These are phyloP conservation scores for Myanophis thanlyinensis DNA, from an alignment of 2,113 vertebrate species.

Conservation along the genomic window DNA sequence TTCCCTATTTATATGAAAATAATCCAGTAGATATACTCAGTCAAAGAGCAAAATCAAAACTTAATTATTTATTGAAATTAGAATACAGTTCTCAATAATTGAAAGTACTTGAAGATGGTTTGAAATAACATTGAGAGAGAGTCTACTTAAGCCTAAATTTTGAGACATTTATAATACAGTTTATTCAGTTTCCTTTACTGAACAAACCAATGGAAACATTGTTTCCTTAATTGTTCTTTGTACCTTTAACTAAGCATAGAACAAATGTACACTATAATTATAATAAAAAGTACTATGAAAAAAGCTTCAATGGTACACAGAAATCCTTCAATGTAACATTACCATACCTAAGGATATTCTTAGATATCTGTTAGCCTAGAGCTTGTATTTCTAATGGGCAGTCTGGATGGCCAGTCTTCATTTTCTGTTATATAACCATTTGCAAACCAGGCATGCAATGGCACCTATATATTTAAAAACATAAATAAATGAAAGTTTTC, in stretches of 20 bases:
- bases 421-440: neutral
- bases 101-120: neutral
- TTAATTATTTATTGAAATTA: neutral
- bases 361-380: neutral
- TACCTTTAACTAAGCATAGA: neutral
- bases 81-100: neutral
- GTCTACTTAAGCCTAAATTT: neutral
- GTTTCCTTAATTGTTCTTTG: neutral
- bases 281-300: neutral
- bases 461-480: neutral
- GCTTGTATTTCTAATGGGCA: neutral
- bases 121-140: neutral
- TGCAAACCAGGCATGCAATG: neutral
- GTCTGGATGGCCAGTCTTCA: neutral
- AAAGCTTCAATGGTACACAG: neutral
- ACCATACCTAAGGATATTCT: neutral
- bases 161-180: neutral
- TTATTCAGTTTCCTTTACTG: neutral
- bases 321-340: neutral
- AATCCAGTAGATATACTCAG: neutral
- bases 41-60: neutral
- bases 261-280: neutral
- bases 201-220: neutral
- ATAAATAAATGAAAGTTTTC: conserved; percentile 9
- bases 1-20: neutral